Percentiles rank a stretch among this genome's conserved stretches.
Conservation (phyloP, 2,113 vertebrate genomes). For the Aramus guarauna region DNA sequence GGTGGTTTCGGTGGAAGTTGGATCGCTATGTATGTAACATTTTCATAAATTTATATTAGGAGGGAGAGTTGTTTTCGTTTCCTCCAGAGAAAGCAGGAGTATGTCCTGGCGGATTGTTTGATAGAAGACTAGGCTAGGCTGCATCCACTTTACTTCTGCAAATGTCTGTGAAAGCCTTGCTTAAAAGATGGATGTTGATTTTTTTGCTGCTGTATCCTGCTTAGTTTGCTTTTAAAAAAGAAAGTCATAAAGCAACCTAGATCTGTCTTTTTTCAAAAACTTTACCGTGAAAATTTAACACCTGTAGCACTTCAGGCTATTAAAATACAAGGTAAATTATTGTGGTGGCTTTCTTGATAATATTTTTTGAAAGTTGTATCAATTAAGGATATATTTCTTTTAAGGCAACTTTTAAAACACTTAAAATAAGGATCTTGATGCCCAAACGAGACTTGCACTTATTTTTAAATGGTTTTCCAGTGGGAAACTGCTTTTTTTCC, state of each 20-base stretch:
- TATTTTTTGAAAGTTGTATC: neutral
- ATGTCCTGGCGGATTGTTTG: neutral
- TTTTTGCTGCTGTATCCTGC: neutral
- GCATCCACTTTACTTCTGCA: neutral
- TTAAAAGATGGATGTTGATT: neutral
- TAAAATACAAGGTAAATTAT: neutral
- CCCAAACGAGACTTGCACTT: neutral
- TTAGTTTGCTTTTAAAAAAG: neutral
- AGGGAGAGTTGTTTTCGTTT: neutral
- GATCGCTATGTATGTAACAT: constrained; percentile 88
- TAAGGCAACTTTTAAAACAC: neutral
- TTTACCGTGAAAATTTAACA: neutral
- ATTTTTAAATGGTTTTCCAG: neutral
- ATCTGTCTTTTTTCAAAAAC: neutral
- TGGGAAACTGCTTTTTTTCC: neutral
- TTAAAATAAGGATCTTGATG: neutral
- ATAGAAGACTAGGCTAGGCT: neutral
- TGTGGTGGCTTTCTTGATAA: neutral
- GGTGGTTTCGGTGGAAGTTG: constrained; percentile 98
- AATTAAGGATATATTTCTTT: neutral
- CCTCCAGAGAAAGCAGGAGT: neutral
- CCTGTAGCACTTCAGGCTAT: neutral
- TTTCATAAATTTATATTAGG: neutral
- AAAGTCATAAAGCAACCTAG: neutral
- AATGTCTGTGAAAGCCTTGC: neutral